phyloP scores from a whole-genome alignment of 2,888 invertebrate species.

The Ornithoptera priamus region DNA sequence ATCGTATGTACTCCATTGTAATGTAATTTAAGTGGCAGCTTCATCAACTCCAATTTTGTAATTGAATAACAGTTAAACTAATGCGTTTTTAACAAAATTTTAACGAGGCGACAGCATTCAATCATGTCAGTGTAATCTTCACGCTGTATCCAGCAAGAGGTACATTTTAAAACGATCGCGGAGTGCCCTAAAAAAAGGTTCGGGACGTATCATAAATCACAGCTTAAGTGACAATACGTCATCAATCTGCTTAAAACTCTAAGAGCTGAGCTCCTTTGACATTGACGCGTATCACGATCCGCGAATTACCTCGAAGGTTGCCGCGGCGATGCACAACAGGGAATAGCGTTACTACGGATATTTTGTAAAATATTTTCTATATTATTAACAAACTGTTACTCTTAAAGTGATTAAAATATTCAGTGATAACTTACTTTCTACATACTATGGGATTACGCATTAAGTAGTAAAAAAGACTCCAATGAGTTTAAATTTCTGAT shows the following conservation, averaged over 20 bases:
- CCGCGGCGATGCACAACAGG: neutral
- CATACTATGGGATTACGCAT: too few species aligned
- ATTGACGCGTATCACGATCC: slow-evolving; percentile 37
- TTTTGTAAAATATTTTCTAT: neutral
- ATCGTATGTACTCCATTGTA: neutral
- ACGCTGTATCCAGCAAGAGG: slow-evolving; percentile 10
- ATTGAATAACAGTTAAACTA: slow-evolving; percentile 1
- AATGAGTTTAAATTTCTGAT: too few species aligned
- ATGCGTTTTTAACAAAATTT: slow-evolving; percentile 28
- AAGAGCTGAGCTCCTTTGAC: slow-evolving; percentile 38
- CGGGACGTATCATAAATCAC: slow-evolving; percentile 54
- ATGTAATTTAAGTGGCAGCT: neutral
- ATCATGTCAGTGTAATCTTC: slow-evolving; percentile 20
- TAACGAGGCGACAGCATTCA: slow-evolving; percentile 18
- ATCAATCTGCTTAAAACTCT: slow-evolving; percentile 57
- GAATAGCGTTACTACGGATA: neutral
- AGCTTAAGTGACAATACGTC: slow-evolving; percentile 52
- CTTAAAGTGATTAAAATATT: neutral
- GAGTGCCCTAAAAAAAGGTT: slow-evolving; percentile 36
- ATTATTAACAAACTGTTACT: neutral
- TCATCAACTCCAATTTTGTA: slow-evolving; percentile 2
- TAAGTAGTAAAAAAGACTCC: too few species aligned
- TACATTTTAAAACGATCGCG: slow-evolving; percentile 27
- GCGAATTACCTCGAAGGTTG: slow-evolving; percentile 33
- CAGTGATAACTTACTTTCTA: neutral